Evolutionary conservation across 2,797 vertebrate species (phyloP).

Genomic region (Rhadinocentrus ornatus): DNA sequence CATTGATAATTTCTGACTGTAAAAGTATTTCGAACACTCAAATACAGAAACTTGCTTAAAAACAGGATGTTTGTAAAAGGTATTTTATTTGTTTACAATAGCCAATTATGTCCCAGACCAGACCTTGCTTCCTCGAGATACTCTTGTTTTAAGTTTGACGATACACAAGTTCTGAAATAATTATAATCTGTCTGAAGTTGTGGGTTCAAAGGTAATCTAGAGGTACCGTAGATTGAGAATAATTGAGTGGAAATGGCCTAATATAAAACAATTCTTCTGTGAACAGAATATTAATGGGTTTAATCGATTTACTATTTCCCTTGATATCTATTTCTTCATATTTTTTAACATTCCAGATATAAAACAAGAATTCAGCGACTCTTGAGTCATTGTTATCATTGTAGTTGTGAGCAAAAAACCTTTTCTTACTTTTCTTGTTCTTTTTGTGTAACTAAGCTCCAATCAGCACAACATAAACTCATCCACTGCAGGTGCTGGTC

Average conservation of each 20-base stretch:
- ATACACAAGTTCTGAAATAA: not conserved
- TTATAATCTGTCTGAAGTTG: not conserved
- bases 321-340: no score
- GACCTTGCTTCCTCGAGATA: no score
- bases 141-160: not conserved
- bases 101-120: no score
- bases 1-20: no score
- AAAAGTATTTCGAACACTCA: no score
- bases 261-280: not conserved
- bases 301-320: not conserved
- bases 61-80: no score
- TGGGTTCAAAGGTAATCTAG: not conserved
- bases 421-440: not conserved
- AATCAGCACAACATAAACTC: constrained; percentile 3
- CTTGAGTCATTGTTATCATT: not conserved
- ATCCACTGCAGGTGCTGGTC: constrained; percentile 18
- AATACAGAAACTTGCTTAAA: no score
- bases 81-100: not conserved
- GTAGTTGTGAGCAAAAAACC: not conserved
- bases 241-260: not conserved
- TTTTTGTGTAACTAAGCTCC: not conserved
- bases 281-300: not conserved
- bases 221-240: not conserved
- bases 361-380: not conserved
- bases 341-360: not conserved